Evolutionary conservation across 2,113 vertebrate genomes (phyloP), one percentile per base, ranked within the genome.

Genomic region (Ciconia boyciana): DNA sequence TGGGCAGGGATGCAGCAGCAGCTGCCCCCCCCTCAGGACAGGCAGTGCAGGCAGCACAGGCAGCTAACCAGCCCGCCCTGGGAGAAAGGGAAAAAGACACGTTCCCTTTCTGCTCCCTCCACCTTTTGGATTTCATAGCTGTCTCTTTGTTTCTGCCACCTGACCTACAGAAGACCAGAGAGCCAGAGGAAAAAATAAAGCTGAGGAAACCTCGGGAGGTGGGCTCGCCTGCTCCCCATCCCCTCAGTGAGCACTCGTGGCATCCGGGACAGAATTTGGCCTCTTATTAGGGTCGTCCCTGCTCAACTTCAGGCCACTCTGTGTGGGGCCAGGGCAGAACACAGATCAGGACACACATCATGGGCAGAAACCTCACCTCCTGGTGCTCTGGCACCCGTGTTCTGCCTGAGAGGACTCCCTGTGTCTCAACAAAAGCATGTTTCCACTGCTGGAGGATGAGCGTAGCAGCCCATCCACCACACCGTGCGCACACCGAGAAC

Each of bases 401-500:
- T 31, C 52, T 62, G 25, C 36, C 36, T 0, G 0, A 51, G 29
- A 44, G 6, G 32, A 31, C 22, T 19, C 21, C 8, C 11, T 1
- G 5, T 13, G 25, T 34, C 48, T 55, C 83, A 57, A 57, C 13
- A 65, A 36, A 60, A n/a, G 34, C 25, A 16, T 0, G 0, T 31
- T 90, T 57, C 62, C 54, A 36, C 3, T 1, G 3, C 26, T 12
- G 3, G 4, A 24, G 48, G 8, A 51, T 52, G 16, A 48, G 21
- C 3, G 0, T 2, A 10, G 55, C 10, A 3, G 80, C 41, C 25
- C 14, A 19, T n/a, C 31, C 49, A 66, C 17, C 39, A 16, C 32
- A 41, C 14, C 3, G 0, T 13, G 9, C 0, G 1, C 13, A 34
- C 43, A 70, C 13, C 0, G 0, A 64, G n/a, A 68, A 1, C 11